Evolutionary conservation across 2,113 vertebrate species (phyloP).

Genomic region (Gorilla gorilla): DNA sequence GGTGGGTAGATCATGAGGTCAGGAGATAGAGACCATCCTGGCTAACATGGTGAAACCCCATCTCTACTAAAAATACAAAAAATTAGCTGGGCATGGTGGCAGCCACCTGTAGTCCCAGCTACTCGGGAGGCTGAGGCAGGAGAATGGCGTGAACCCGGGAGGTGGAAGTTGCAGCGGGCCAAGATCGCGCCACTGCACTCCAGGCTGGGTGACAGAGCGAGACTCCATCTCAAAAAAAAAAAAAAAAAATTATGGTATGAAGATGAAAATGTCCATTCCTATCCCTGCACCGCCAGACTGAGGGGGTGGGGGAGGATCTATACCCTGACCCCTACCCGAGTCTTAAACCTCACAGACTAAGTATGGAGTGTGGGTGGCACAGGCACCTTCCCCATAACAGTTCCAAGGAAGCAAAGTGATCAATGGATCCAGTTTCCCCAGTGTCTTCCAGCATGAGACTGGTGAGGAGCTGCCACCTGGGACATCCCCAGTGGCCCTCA

Average conservation of each 20-base stretch:
- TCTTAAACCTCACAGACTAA: not conserved
- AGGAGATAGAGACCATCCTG: not conserved
- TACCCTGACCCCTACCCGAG: fast-evolving
- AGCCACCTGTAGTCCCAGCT: not conserved
- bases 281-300: not conserved
- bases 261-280: not conserved
- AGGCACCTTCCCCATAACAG: not conserved
- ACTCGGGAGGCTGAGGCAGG: not conserved
- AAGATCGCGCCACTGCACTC: not conserved
- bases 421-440: too few relatives aligned
- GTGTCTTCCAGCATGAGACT: not conserved
- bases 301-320: not conserved
- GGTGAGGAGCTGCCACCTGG: not conserved
- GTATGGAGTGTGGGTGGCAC: not conserved
- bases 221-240: not conserved
- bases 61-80: not conserved
- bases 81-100: not conserved
- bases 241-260: not conserved
- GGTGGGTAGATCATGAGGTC: fast-evolving
- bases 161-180: not conserved
- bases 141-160: not conserved
- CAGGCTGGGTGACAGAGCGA: not conserved
- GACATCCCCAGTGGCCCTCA: not conserved
- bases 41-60: not conserved
- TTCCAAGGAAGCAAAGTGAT: not conserved